Conservation (phyloP, 2,797 vertebrate species). For the Cossypha niveicapilla region DNA sequence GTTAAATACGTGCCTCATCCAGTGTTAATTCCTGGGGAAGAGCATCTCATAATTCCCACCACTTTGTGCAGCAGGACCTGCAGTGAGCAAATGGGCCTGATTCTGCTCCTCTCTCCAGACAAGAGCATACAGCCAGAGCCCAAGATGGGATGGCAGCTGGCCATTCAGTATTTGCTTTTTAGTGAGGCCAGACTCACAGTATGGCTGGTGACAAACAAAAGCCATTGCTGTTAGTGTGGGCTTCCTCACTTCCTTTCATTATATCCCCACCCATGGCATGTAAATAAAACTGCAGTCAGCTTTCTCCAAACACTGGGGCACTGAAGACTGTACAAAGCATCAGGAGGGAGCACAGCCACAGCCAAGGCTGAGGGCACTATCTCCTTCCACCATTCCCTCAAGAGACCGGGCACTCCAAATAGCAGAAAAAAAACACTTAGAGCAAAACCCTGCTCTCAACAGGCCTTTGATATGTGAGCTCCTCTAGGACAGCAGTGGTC, state of each 20-base stretch:
- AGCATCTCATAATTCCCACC: neutral
- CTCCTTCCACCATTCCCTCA: neutral
- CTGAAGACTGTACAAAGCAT: neutral
- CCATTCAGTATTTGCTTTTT: neutral
- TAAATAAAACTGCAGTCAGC: constrained; percentile 19
- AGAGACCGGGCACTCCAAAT: neutral
- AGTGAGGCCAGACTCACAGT: neutral
- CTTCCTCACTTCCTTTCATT: constrained; percentile 42
- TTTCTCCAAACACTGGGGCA: neutral
- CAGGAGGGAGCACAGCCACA: neutral
- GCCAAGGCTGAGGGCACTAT: neutral
- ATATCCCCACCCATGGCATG: neutral
- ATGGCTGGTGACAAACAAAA: constrained; percentile 21
- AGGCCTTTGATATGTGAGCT: neutral
- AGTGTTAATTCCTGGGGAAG: neutral
- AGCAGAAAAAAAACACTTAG: neutral
- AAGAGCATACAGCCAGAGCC: neutral
- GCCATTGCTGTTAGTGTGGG: neutral
- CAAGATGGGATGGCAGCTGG: neutral
- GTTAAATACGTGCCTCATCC: neutral
- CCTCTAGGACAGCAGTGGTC: neutral
- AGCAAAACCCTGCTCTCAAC: neutral
- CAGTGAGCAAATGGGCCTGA: neutral
- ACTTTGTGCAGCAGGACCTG: neutral
- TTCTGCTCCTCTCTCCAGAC: neutral